Conservation (phyloP, 2,888 invertebrate species). For the Troilus luridus region DNA sequence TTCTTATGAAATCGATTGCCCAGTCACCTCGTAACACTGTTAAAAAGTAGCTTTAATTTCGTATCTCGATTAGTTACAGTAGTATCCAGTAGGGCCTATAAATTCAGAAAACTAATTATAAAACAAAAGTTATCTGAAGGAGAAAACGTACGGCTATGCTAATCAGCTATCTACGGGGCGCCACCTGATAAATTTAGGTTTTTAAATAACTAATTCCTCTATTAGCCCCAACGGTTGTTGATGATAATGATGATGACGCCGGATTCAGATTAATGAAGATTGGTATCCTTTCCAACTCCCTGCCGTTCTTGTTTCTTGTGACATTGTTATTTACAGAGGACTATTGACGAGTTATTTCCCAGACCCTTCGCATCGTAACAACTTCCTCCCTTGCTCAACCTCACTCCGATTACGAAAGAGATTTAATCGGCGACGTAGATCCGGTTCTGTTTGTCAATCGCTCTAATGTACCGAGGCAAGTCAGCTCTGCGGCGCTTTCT, state of each 20-base stretch:
- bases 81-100: background rate
- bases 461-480: background rate
- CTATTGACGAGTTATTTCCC: constrained; percentile 20
- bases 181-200: constrained; percentile 5
- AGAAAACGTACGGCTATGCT: background rate
- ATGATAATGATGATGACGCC: background rate
- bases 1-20: background rate
- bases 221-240: background rate
- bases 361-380: background rate
- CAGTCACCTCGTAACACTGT: background rate
- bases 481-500: background rate
- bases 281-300: no score
- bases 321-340: background rate
- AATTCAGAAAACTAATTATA: background rate
- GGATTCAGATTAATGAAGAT: no score
- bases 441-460: constrained; percentile 37
- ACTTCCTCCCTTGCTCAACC: constrained; percentile 42
- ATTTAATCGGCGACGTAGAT: constrained; percentile 10
- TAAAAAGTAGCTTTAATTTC: background rate
- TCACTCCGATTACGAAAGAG: background rate
- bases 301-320: no score
- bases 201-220: background rate
- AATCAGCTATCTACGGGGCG: background rate
- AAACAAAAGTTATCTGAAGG: background rate
- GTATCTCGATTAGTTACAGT: background rate